Base-by-base conservation (phyloP, 2,888 invertebrate species). In the Patella ulyssiponensis region DNA sequence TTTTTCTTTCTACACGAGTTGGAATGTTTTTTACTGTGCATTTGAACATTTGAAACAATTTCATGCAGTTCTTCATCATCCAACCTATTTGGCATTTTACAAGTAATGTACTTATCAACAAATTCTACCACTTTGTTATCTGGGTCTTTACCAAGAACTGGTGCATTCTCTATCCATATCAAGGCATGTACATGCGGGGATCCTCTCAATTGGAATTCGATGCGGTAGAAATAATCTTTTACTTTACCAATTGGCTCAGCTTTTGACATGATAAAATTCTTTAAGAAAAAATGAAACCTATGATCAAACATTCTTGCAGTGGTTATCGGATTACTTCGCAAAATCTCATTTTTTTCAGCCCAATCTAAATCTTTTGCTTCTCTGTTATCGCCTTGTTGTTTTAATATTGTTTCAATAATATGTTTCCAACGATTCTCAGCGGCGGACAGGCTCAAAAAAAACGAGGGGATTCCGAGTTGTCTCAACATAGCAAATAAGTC, bases 11-110 rank as follows among this genome's bases (percentile, higher is more conserved):
- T 79, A 52, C 80, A 79, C 7, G 71, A 80, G 73, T 80, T 80
- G 77, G 23, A 83, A 44, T 51, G 82, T 17, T 71, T 79, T 69
- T 80, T 76, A 53, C 82, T 82, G 71, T 82, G 80, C 58, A 73
- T 69, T 69, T 20, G 33, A 20, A 14, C 58, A 73, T 69, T 69
- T 20, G 33, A 20, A 14, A 74, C 84, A 83, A 53, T 81, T 83
- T 71, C 69, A 73, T 20, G 80, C 80, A 84, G 81, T 82, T 58
- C 81, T 51, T 44, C 44, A 44, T 44, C 44, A 44, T 44, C 44
- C 44, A 7, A 44, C 7, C 7, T 44, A 44, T 44, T 44, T 44
- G 44, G 7, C 44, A 44, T 44, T 44, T 44, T 44, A 44, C 44
- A 44, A 44, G 44, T 44, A 44, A 44, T 44, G 44, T 44, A 44